These are phyloP conservation scores for Bembecia ichneumoniformis DNA, from an alignment of 2,888 invertebrate species.

Conservation along the genomic window DNA sequence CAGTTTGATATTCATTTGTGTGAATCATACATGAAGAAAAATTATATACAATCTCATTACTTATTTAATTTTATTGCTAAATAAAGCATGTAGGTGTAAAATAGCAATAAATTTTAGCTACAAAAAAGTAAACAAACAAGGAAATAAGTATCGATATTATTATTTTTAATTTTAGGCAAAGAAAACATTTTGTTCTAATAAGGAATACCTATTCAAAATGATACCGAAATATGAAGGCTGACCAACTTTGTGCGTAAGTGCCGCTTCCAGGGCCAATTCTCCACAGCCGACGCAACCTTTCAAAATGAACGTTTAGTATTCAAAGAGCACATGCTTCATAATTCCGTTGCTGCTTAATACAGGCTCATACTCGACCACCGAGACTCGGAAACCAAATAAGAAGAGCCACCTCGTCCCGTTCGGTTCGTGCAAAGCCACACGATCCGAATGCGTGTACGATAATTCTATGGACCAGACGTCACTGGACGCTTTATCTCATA, in stretches of 20 bases:
- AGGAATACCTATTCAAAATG: too few species aligned
- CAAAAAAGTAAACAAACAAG: too few species aligned
- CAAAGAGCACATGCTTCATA: conserved; percentile 64
- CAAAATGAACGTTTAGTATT: conserved; percentile 58
- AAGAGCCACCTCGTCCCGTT: conserved; percentile 25
- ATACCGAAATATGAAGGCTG: too few species aligned
- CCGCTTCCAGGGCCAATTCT: conserved; percentile 27
- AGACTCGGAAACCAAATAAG: conserved; percentile 28
- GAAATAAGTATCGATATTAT: too few species aligned
- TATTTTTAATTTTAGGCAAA: too few species aligned
- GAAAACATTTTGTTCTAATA: too few species aligned
- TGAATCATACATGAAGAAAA: too few species aligned
- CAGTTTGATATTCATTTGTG: too few species aligned
- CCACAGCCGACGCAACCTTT: conserved; percentile 36
- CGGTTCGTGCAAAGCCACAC: conserved; percentile 10
- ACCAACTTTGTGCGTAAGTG: conserved; percentile 10
- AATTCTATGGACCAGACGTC: conserved; percentile 28
- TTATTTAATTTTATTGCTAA: too few species aligned
- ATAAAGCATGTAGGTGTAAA: too few species aligned
- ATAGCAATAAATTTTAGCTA: too few species aligned
- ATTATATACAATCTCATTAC: too few species aligned
- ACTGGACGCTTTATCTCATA: conserved; percentile 46
- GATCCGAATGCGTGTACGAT: background rate
- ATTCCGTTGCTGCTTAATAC: conserved; percentile 65
- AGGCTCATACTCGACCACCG: conserved; percentile 57